Base-by-base conservation (phyloP, 2,888 invertebrate species). In the Caenorhabditis sp. region DNA sequence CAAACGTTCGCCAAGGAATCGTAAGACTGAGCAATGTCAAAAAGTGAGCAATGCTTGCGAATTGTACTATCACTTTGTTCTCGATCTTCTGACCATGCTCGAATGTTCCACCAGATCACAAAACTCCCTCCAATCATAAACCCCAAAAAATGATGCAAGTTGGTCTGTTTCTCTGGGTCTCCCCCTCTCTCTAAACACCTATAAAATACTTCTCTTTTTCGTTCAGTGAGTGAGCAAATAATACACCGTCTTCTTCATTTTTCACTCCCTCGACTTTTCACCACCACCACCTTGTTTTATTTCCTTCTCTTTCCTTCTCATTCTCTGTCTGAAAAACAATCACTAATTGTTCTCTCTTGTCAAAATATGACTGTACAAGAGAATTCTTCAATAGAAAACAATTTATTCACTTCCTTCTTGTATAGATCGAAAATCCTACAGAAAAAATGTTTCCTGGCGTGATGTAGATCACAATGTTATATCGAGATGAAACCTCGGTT, bases 91-190 rank as follows among this genome's bases (percentile, higher is more conserved):
- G 44, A 28, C 44, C 26, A 26, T 12, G 12, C 10, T 10, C 2
- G 19, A 49, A n/a, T 49, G 1, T 26, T 58, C n/a, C 31, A n/a
- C 8, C 59, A 59, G 38, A 59, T 44, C 41, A 63, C 38, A 44
- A 7, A 35, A 19, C 58, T 5, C 2, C 16, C 14, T 47, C 14
- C 56, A 16, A 58, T 31, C 58, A 58, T 12, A 47, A 64, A 64
- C 47, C 49, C 31, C 49, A 66, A 66, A 66, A 66, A 51, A 58
- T 58, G 58, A 58, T 58, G 58, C 58, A 58, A 58, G 26, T 31
- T 35, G 10, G 8, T 16, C 14, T 31, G n/a, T 58, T 31, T 58
- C 58, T 58, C 31, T 54, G 4, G 14, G 6, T 14, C 26, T 24
- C 12, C 14, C 14, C 24, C 24, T 24, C 14, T 1, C 54, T 24